These are phyloP conservation scores for Platycheirus rosarum DNA, from an alignment of 2,888 invertebrate genomes.

Conservation along the genomic window DNA sequence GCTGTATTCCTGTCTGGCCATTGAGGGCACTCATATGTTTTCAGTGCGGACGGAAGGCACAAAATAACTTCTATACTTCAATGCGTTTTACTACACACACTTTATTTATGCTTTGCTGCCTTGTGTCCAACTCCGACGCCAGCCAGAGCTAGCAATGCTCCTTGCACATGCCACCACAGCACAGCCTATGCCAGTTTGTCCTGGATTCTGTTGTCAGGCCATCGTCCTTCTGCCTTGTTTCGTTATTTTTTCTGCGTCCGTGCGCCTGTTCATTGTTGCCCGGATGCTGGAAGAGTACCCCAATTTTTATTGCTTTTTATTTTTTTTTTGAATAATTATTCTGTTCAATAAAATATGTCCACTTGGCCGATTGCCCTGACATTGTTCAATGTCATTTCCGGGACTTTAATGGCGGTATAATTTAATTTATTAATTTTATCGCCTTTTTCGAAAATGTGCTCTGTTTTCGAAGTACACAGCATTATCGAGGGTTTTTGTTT, in stretches of 20 bases:
- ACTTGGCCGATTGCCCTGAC: conserved; percentile 59
- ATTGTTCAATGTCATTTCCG: conserved; percentile 52
- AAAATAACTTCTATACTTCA: conserved; percentile 45
- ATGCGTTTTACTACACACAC: conserved; percentile 38
- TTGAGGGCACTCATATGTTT: conserved; percentile 58
- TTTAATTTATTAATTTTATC: conserved; percentile 55
- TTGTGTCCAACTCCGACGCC: conserved; percentile 5
- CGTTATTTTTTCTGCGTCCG: conserved; percentile 11
- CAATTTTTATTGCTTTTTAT: conserved; percentile 45
- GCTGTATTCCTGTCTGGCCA: conserved; percentile 49
- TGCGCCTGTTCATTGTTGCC: conserved; percentile 17
- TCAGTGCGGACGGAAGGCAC: conserved; percentile 47
- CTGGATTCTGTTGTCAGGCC: conserved; percentile 16
- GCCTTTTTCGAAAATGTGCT: conserved; percentile 27
- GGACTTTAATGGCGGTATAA: conserved; percentile 41
- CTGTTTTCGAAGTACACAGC: not conserved
- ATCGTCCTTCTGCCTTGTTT: conserved; percentile 10
- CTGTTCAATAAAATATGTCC: conserved; percentile 57
- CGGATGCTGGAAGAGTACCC: conserved; percentile 10
- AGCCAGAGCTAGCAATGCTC: not conserved
- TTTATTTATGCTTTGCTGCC: conserved; percentile 24
- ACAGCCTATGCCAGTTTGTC: not conserved
- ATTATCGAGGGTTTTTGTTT: not conserved
- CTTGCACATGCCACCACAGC: not conserved
- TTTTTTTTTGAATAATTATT: conserved; percentile 64